Percentiles rank a stretch among this genome's conserved stretches.
These are phyloP conservation scores for Callimorpha dominula DNA, from an alignment of 2,888 invertebrate genomes.

Conservation along the genomic window DNA sequence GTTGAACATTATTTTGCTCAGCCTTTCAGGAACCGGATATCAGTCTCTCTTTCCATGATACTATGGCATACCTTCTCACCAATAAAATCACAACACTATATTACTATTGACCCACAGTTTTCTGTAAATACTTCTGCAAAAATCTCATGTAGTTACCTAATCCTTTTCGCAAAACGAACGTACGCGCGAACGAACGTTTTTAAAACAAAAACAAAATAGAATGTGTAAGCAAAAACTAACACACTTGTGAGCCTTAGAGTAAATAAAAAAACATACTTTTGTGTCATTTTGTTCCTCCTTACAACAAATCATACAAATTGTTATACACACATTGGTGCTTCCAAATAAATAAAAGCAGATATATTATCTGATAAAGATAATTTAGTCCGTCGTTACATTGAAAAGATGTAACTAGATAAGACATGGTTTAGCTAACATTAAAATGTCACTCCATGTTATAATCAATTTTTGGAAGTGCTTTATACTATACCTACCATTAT, in stretches of 20 bases:
- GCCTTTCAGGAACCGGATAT: too few relatives aligned
- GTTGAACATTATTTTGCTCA: too few relatives aligned
- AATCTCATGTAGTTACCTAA: neutral
- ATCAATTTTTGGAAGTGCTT: too few relatives aligned
- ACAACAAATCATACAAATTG: conserved; percentile 69
- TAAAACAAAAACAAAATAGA: neutral
- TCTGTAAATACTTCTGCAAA: neutral
- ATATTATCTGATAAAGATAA: conserved; percentile 77
- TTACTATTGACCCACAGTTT: neutral
- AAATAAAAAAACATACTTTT: conserved; percentile 1
- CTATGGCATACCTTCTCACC: too few relatives aligned
- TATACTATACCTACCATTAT: too few relatives aligned
- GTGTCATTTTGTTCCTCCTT: conserved; percentile 17
- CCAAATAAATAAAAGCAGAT: conserved; percentile 71
- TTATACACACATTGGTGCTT: conserved; percentile 53
- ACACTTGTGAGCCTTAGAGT: neutral
- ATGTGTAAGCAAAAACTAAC: neutral
- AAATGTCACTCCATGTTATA: neutral
- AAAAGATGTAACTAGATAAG: conserved; percentile 54
- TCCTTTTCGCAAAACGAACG: too few relatives aligned
- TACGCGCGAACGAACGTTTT: neutral
- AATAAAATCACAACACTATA: too few relatives aligned
- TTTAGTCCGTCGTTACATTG: conserved; percentile 52
- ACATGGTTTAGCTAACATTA: neutral
- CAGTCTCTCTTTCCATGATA: neutral